Conservation (phyloP, 2,888 invertebrate species). For the Pyrgus malvae region DNA sequence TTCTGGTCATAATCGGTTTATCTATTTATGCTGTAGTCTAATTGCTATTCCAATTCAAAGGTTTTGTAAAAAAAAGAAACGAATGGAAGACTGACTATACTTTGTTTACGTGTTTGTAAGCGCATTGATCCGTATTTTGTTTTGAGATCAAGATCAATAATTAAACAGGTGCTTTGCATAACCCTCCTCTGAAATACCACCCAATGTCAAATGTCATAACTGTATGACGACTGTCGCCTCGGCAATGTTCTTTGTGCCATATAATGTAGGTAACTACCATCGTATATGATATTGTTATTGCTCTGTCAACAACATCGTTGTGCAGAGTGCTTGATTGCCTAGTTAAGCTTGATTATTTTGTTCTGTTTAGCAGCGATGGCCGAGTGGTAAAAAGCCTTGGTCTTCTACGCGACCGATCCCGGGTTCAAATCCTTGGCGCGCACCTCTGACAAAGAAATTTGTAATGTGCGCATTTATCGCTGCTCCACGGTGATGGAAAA, state of each 20-base stretch:
- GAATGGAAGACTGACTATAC: no score
- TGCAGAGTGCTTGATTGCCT: not conserved
- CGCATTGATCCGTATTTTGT: constrained; percentile 11
- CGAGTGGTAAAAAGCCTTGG: no score
- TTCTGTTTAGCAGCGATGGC: no score
- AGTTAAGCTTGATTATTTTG: not conserved
- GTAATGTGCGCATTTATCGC: no score
- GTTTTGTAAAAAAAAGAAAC: not conserved
- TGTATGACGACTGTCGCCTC: constrained; percentile 18
- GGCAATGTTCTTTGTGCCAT: constrained; percentile 8
- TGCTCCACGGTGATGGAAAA: no score
- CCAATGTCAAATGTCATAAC: constrained; percentile 22
- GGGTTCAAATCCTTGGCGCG: no score
- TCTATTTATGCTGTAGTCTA: no score
- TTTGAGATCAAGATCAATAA: constrained; percentile 5
- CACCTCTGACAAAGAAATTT: no score
- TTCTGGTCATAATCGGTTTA: no score
- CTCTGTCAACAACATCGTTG: constrained; percentile 11
- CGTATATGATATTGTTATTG: constrained; percentile 7
- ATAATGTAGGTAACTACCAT: not conserved
- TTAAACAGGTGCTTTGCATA: constrained; percentile 6
- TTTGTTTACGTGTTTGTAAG: not conserved
- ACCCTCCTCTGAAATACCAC: constrained; percentile 7
- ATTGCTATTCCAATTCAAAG: no score
- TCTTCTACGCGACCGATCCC: no score